These are phyloP conservation scores for Erannis defoliaria DNA, from an alignment of 2,888 invertebrate genomes.

Conservation along the genomic window DNA sequence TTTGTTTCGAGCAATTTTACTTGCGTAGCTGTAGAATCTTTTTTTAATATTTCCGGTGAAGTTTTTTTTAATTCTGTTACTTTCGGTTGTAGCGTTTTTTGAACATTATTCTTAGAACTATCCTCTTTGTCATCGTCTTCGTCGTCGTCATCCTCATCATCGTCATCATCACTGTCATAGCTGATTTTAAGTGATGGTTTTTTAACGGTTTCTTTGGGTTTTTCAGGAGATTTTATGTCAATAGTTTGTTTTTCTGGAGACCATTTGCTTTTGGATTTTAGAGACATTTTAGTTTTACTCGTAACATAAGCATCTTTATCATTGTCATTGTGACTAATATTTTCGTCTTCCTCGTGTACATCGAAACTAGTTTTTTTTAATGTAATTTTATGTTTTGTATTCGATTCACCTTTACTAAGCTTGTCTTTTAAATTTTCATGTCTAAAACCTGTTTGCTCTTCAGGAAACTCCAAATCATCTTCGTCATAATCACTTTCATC, in stretches of 20 bases:
- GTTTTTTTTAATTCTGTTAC: background rate
- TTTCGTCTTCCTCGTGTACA: conserved; percentile 42
- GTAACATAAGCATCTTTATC: conserved; percentile 42
- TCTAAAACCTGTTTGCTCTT: conserved; percentile 52
- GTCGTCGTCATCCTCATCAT: conserved; percentile 8
- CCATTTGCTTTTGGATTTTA: conserved; percentile 17
- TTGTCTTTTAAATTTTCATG: conserved; percentile 49
- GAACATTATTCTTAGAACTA: background rate
- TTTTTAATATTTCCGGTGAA: background rate
- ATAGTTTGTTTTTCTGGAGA: background rate
- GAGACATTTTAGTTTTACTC: conserved; percentile 23
- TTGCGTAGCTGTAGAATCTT: conserved; percentile 8
- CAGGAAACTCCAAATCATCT: conserved; percentile 46
- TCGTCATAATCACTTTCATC: conserved; percentile 62
- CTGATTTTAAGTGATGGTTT: background rate
- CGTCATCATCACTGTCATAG: background rate
- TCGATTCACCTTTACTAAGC: conserved; percentile 33
- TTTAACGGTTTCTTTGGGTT: conserved; percentile 1
- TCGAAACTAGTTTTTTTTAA: conserved; percentile 25
- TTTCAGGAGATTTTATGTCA: background rate
- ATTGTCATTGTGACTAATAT: conserved; percentile 40
- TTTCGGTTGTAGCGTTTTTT: background rate
- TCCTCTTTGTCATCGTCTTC: background rate
- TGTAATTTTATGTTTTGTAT: conserved; percentile 13
- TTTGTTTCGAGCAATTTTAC: conserved; percentile 7